A percentile compares a stretch with the other conserved stretches of the same genome.
Evolutionary conservation across 2,113 vertebrate species (phyloP).

Genomic region (Corythornis vintsioides): DNA sequence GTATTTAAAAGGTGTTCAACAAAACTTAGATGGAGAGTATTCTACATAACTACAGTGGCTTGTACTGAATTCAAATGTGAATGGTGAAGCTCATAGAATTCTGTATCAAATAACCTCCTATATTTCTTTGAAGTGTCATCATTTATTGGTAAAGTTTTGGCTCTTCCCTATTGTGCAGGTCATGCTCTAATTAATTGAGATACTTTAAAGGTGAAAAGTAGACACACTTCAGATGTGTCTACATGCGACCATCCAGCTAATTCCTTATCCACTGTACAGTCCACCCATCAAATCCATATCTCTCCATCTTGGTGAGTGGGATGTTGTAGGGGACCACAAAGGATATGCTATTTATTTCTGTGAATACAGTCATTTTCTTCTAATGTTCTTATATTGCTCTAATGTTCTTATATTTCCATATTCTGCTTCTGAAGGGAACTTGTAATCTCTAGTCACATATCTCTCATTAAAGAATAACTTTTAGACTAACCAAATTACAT

Average conservation of each 20-base stretch:
- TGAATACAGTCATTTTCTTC: background rate
- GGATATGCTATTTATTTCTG: background rate
- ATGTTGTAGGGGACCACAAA: background rate
- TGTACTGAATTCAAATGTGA: conserved; percentile 34
- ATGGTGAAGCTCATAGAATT: background rate
- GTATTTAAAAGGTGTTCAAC: background rate
- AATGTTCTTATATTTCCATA: background rate
- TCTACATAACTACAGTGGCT: background rate
- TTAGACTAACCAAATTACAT: background rate
- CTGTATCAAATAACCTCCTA: conserved; percentile 7
- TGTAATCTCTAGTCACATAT: background rate
- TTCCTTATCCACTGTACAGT: no score
- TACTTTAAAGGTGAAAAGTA: conserved; percentile 58
- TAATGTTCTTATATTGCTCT: background rate
- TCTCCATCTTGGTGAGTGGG: no score
- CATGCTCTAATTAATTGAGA: conserved; percentile 64
- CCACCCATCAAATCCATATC: no score
- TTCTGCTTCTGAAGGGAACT: background rate
- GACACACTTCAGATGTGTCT: conserved; percentile 44
- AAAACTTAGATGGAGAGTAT: background rate
- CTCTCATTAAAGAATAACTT: background rate
- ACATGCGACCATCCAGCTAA: no score
- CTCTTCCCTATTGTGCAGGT: background rate
- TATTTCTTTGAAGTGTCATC: conserved; percentile 41
- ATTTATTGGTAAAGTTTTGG: conserved; percentile 42